phyloP scores from a whole-genome alignment of 2,113 vertebrate genomes.

The Elephas maximus region DNA sequence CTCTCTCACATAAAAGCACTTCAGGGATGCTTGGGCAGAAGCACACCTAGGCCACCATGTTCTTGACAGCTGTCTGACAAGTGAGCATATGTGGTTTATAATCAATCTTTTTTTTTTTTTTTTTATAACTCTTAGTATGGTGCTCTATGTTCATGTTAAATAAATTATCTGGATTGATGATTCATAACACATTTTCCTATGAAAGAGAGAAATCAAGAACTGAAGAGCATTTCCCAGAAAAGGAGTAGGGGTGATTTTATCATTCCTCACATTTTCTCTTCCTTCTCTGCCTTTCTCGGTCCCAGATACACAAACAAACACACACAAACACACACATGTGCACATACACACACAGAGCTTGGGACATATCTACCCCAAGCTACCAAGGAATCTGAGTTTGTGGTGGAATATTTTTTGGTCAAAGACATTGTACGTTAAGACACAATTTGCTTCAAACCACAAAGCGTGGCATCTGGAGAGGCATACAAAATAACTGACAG shows the following conservation, averaged over 20 bases:
- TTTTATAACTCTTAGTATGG: background rate
- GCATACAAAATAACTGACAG: background rate
- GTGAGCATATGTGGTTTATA: background rate
- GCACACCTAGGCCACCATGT: background rate
- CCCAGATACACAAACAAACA: background rate
- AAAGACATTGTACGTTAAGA: conserved; percentile 5
- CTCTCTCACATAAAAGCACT: background rate
- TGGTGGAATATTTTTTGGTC: background rate
- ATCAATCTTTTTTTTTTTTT: background rate
- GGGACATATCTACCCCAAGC: background rate
- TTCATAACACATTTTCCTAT: conserved; percentile 2
- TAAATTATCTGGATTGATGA: background rate
- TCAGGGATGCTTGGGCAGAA: background rate
- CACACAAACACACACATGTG: background rate
- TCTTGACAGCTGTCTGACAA: background rate
- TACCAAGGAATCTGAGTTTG: conserved; percentile 23
- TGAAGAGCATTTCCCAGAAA: conserved; percentile 58
- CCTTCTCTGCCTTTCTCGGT: background rate
- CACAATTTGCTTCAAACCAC: conserved; percentile 15
- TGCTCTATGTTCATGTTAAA: conserved; percentile 1
- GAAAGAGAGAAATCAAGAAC: conserved; percentile 69
- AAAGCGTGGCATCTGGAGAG: background rate
- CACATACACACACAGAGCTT: background rate
- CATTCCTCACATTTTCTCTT: background rate
- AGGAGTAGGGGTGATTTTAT: background rate